Evolutionary conservation across 2,113 vertebrate genomes (phyloP).

Genomic region (Hippocampus barbouri): DNA sequence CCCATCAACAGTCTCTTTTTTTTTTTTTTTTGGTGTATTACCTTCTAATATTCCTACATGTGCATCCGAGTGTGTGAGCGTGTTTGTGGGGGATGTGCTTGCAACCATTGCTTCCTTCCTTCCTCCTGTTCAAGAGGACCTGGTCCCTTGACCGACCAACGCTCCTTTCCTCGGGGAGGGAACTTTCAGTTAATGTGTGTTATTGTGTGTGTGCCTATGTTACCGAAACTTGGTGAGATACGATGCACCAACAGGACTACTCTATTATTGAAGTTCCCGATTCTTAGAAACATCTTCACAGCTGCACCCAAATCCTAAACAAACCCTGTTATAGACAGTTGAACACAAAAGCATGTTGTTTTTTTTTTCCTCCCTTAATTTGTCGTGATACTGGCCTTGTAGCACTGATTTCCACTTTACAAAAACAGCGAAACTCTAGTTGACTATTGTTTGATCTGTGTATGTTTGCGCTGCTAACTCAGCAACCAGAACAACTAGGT

Average conservation of each 20-base stretch:
- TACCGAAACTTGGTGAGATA: constrained; percentile 65
- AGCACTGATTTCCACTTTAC: too few species aligned
- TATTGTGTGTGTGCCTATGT: constrained; percentile 6
- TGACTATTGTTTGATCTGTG: background rate
- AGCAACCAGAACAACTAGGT: background rate
- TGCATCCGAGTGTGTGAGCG: constrained; percentile 13
- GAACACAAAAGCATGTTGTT: constrained; percentile 9
- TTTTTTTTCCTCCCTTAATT: background rate
- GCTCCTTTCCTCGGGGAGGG: constrained; percentile 45
- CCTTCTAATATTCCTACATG: constrained; percentile 34
- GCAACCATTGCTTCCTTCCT: constrained; percentile 69
- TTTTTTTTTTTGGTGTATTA: constrained; percentile 10
- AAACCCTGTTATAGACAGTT: constrained; percentile 28
- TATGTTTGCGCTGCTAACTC: background rate
- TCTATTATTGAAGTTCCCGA: constrained; percentile 64
- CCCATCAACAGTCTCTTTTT: constrained; percentile 11
- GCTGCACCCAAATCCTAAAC: constrained; percentile 52
- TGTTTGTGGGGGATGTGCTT: constrained; percentile 18
- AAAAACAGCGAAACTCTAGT: background rate
- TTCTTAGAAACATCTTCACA: constrained; percentile 63
- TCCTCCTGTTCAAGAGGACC: constrained; percentile 62
- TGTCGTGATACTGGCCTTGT: background rate
- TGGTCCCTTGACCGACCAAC: constrained; percentile 51
- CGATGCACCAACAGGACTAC: constrained; percentile 54
- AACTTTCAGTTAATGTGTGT: constrained; percentile 25